A percentile compares a stretch with the other conserved stretches of the same genome.
Conservation (phyloP, 2,888 invertebrate genomes). For the Hirtodrosophila trivittata region DNA sequence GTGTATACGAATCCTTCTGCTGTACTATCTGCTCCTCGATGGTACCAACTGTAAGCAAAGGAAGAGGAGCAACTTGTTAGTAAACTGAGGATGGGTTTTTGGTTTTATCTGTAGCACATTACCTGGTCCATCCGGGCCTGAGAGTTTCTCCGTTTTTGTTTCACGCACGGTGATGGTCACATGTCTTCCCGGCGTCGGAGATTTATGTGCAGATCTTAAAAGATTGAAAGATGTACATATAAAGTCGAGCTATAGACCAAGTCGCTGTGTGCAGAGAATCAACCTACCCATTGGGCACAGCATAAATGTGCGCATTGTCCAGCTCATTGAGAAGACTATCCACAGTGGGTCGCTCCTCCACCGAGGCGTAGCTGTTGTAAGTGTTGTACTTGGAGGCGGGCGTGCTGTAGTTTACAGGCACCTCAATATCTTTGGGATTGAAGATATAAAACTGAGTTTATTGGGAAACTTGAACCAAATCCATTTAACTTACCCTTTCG, state of each 20-base stretch:
- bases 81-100: background rate
- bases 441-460: too few species aligned
- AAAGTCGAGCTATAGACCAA: too few species aligned
- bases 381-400: constrained; percentile 84
- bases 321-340: constrained; percentile 95
- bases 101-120: constrained; percentile 3
- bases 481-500: constrained; percentile 85
- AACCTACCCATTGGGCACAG: constrained; percentile 89
- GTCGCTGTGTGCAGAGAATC: background rate
- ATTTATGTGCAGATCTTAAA: constrained; percentile 74
- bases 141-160: constrained; percentile 86
- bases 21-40: constrained; percentile 82
- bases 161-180: constrained; percentile 86
- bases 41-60: constrained; percentile 70
- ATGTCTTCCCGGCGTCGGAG: constrained; percentile 84
- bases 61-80: background rate
- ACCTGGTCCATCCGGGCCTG: constrained; percentile 82
- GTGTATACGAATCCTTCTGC: constrained; percentile 80
- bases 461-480: too few species aligned
- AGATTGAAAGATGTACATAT: background rate
- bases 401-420: constrained; percentile 78
- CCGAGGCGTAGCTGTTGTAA: constrained; percentile 73
- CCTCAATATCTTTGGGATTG: constrained; percentile 70
- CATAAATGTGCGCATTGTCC: constrained; percentile 85
- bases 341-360: constrained; percentile 89